These are phyloP conservation scores for Rhyacichthys aspro DNA, from an alignment of 2,797 vertebrate species.

Conservation along the genomic window DNA sequence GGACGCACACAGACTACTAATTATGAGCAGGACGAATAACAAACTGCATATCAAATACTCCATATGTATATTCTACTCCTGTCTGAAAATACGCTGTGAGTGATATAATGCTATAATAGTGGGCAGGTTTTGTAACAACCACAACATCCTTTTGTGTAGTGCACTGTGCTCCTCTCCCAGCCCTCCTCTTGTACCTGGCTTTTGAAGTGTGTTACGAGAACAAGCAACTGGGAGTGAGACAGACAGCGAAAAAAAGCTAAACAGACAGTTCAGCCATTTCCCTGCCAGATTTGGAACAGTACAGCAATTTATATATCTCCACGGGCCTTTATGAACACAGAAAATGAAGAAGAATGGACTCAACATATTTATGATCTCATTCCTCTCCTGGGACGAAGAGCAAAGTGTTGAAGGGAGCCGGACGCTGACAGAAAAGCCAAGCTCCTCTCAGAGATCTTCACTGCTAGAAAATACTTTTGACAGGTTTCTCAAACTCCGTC, in stretches of 20 bases:
- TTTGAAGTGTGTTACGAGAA: conserved; percentile 30
- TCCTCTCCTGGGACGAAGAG: conserved; percentile 15
- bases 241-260: conserved; percentile 23
- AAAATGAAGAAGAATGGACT: conserved; percentile 40
- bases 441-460: conserved; percentile 2
- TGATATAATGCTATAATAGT: not conserved
- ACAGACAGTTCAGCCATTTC: conserved; percentile 28
- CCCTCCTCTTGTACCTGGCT: conserved; percentile 13
- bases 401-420: conserved; percentile 5
- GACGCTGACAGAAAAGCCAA: conserved; percentile 10
- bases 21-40: conserved; percentile 14
- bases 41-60: conserved; percentile 17
- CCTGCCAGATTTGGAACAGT: conserved; percentile 21
- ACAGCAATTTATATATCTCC: conserved; percentile 42
- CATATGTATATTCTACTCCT: conserved; percentile 6
- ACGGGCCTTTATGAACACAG: conserved; percentile 31
- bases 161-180: not conserved
- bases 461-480: conserved; percentile 10
- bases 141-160: conserved; percentile 12
- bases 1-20: conserved; percentile 29
- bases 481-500: conserved; percentile 19
- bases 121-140: not conserved
- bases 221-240: conserved; percentile 21
- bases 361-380: conserved; percentile 12
- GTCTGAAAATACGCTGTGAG: not conserved